These are phyloP conservation scores for Camponotus fellah DNA, from an alignment of 2,888 invertebrate genomes.

Conservation along the genomic window DNA sequence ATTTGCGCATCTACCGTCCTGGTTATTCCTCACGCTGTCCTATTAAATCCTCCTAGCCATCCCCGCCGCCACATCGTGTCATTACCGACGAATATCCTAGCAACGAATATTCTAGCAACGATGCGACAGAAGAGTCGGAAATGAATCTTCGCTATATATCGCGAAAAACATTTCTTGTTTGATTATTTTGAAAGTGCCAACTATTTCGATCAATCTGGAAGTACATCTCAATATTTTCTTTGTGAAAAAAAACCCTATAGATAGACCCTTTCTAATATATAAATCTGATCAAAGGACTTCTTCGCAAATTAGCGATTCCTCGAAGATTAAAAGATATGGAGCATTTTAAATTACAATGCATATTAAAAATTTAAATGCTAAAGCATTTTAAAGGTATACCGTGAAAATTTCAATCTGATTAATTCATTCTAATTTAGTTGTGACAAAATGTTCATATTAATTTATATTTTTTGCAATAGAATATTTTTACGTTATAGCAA, in stretches of 20 bases:
- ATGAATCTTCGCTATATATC: constrained; percentile 10
- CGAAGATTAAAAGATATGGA: no score
- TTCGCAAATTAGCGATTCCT: neutral
- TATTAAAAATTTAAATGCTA: neutral
- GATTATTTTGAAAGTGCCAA: neutral
- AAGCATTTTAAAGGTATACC: neutral
- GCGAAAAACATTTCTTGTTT: constrained; percentile 22
- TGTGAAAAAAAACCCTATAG: neutral
- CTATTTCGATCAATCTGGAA: neutral
- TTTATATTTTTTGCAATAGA: neutral
- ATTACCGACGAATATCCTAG: constrained; percentile 12
- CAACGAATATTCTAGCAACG: neutral
- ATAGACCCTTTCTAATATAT: neutral
- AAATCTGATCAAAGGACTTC: neutral
- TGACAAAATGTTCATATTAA: neutral
- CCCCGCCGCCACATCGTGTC: neutral
- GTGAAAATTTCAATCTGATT: neutral
- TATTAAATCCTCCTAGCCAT: neutral
- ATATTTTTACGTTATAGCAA: neutral
- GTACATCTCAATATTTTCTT: neutral
- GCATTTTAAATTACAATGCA: neutral
- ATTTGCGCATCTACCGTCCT: constrained; percentile 20
- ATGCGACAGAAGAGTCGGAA: neutral
- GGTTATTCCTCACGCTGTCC: constrained; percentile 25
- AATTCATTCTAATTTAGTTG: constrained; percentile 13